These are phyloP conservation scores for Cryptus armator DNA, from an alignment of 2,888 invertebrate species.

Conservation along the genomic window DNA sequence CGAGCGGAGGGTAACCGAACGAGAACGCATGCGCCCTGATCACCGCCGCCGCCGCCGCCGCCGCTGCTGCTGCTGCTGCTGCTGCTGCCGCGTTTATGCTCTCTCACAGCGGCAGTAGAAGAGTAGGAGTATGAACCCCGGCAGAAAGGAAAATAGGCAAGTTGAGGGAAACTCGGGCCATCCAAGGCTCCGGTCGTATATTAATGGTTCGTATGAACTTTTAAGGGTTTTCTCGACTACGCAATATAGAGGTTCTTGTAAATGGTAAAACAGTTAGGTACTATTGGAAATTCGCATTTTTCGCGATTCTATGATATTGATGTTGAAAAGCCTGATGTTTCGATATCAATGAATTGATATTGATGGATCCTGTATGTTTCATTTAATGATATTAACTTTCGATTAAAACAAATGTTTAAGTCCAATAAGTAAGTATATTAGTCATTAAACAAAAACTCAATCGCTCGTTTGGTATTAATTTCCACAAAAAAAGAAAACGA, in stretches of 20 bases:
- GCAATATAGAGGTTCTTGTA: background rate
- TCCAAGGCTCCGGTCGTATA: background rate
- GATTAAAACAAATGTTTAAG: no score
- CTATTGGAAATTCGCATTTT: background rate
- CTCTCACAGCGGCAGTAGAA: conserved; percentile 32
- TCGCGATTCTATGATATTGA: background rate
- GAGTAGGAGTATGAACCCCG: conserved; percentile 57
- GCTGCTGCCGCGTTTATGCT: conserved; percentile 54
- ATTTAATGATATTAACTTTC: no score
- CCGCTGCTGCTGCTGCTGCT: conserved; percentile 57
- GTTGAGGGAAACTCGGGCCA: conserved; percentile 4
- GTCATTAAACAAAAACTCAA: no score
- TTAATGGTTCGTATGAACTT: background rate
- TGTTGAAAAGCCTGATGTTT: no score
- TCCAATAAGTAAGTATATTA: no score
- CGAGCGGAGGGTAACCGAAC: conserved; percentile 24
- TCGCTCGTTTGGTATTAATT: no score
- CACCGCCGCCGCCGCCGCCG: conserved; percentile 34
- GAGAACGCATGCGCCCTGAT: conserved; percentile 35
- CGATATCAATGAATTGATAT: no score
- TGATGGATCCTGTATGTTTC: no score
- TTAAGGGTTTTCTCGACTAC: background rate
- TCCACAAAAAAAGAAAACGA: no score
- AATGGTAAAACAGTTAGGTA: background rate
- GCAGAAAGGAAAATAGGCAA: conserved; percentile 43